Base-by-base conservation (phyloP, 1,140 invertebrate genomes). In the Schlechtendalia chinensis region DNA sequence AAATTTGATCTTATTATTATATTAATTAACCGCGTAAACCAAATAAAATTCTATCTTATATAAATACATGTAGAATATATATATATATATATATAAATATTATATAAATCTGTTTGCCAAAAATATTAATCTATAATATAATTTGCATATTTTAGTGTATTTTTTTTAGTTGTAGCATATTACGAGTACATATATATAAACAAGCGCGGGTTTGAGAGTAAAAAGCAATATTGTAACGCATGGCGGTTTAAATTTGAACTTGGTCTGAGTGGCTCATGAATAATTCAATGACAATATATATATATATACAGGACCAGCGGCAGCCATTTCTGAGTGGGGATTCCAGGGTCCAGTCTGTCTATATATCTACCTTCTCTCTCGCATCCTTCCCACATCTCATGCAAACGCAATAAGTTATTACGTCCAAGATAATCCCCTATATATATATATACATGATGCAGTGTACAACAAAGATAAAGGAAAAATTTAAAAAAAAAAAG, bases 381-480 rank as follows among this genome's bases (percentile, higher is more conserved):
- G 32, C 75, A 47, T 29, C 56, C 75, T 79, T 47, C 75, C 75
- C 39, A 79, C 75, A 79, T 79, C 58, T 79, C 75, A 79, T 79
- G 39, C 75, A 79, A 79, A 79, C 75, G 75, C 45, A 79, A 79
- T 79, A 79, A 79, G 75, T 79, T 79, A 79, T 79, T 79, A 79
- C 29, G 75, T 79, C 75, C 75, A 22, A 79, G 75, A 63, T 79
- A 79, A 79, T 79, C 75, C 75, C 39, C 75, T 61, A 45, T n/a
- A n/a, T n/a, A n/a, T n/a, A n/a, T n/a, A n/a, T n/a, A n/a, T n/a
- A 79, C 32, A 39, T 39, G 32, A 39, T 59, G 29, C 39, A 29
- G 58, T 79, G 75, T 79, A 50, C 24, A 47, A 50, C 75, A 27
- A 79, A 79, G 75, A 79, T 79, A 79, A 79, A 79, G 32, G 27